phyloP scores from a whole-genome alignment of 2,113 vertebrate genomes.

The Isichthys henryi region DNA sequence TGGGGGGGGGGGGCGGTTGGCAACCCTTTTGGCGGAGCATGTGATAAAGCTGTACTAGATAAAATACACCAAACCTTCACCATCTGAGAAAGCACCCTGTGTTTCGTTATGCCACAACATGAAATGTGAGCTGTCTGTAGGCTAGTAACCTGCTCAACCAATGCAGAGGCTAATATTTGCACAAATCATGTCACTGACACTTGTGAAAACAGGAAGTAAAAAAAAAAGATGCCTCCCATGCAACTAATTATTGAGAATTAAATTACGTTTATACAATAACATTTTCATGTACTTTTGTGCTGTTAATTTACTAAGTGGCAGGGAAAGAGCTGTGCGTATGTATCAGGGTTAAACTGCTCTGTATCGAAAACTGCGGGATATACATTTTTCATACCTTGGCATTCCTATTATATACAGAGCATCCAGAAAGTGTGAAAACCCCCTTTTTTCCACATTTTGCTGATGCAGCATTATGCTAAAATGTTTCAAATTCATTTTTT shows the following conservation, averaged over 20 bases:
- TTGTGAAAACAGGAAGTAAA: not conserved
- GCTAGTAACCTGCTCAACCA: not conserved
- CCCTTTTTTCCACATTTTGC: not conserved
- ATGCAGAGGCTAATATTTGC: not conserved
- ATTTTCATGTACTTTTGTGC: not conserved
- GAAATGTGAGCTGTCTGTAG: not conserved
- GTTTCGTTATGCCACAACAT: not conserved
- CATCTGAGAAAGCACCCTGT: not conserved
- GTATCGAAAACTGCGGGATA: not conserved
- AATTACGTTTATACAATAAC: not conserved
- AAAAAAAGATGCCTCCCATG: not conserved
- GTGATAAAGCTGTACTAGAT: not conserved
- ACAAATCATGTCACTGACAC: not conserved
- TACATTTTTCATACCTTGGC: not conserved
- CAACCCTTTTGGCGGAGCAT: not conserved
- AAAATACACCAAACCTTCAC: not conserved
- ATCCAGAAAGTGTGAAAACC: not conserved
- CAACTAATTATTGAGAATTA: not conserved
- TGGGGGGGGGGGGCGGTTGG: no score
- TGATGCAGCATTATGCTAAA: not conserved
- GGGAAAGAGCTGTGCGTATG: not conserved
- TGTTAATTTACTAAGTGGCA: not conserved
- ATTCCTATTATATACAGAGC: not conserved
- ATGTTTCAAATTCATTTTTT: not conserved
- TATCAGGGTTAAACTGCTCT: not conserved